Base-by-base conservation (phyloP, 2,888 invertebrate species). In the Tetropium fuscum region DNA sequence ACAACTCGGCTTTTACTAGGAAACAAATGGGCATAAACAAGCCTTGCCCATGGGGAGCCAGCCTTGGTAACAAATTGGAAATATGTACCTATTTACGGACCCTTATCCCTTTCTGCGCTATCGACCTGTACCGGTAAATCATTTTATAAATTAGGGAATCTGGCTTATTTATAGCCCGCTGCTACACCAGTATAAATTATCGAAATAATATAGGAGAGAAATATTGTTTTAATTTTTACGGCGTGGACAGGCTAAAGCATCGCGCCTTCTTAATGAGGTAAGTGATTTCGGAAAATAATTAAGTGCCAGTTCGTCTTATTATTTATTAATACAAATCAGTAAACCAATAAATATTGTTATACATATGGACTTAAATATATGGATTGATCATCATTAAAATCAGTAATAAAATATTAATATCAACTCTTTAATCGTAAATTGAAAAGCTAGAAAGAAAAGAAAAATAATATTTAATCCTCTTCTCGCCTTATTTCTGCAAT, bases 31-130 rank as follows among this genome's bases (percentile, higher is more conserved):
- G 53, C 58, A 38, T 55, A 58, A 49, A 54, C 27, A 43, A 36
- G 47, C 38, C 19, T 34, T 45, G 54, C 60, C 66, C 60, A 54
- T 60, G 58, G 69, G 68, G 69, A 69, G 61, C 47, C 65, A 34
- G 51, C 10, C 55, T 63, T 54, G 53, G 61, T 62, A 61, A 67
- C 69, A 69, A 69, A 69, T 69, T 69, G 64, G 60, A 65, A 67
- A 67, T 67, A 69, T 62, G 69, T 61, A 61, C 60, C 63, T 65
- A 60, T 65, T 69, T 63, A 62, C 58, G 59, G 55, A 60, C 51
- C 58, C 60, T 58, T 51, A 55, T 53, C 55, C 59, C 65, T 61
- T 34, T 34, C 15, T 34, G 13, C 15, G 34, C 34, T 34, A 34
- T 58, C 54, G 45, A 48, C 49, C 10, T 45, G 30, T 6, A n/a